Percentiles rank a stretch among this genome's conserved stretches.
phyloP scores from a whole-genome alignment of 2,113 vertebrate species.

The Lampris megalopsis region DNA sequence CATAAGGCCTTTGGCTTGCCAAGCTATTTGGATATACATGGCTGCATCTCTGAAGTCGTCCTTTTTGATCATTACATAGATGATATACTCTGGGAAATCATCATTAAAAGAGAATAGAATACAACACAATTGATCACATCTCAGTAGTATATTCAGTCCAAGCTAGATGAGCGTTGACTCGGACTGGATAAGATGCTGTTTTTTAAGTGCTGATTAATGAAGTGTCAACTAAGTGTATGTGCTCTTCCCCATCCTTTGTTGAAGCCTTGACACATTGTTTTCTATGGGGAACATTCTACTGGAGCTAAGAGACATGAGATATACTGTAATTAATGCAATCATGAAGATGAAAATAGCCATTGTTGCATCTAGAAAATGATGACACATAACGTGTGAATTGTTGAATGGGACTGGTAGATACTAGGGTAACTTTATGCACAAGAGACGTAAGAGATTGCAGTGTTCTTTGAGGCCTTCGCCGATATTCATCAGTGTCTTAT shows the following conservation, averaged over 20 bases:
- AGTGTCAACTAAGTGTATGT: slow-evolving; percentile 69
- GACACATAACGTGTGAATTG: slow-evolving; percentile 50
- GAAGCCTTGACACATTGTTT: slow-evolving; percentile 65
- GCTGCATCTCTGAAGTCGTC: slow-evolving; percentile 21
- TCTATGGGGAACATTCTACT: slow-evolving; percentile 70
- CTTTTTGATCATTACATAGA: slow-evolving; percentile 42
- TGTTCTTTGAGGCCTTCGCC: slow-evolving; percentile 38
- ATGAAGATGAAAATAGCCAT: slow-evolving; percentile 80
- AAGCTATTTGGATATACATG: slow-evolving; percentile 38
- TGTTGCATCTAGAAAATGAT: slow-evolving; percentile 61
- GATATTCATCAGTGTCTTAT: slow-evolving; percentile 35
- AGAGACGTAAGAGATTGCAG: slow-evolving; percentile 15
- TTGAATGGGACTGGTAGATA: slow-evolving; percentile 51
- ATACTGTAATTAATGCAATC: slow-evolving; percentile 79
- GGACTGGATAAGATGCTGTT: slow-evolving; percentile 46
- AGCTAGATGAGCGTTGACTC: slow-evolving; percentile 54
- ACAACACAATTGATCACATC: slow-evolving; percentile 39
- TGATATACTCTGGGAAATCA: slow-evolving; percentile 35
- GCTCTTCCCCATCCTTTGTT: slow-evolving; percentile 63
- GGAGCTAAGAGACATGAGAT: slow-evolving; percentile 67
- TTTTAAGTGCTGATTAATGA: slow-evolving; percentile 78
- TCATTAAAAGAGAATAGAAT: slow-evolving; percentile 44
- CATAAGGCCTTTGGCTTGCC: slow-evolving; percentile 29
- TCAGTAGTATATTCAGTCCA: slow-evolving; percentile 7
- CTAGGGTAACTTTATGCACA: slow-evolving; percentile 20